Conservation (phyloP, 2,888 invertebrate genomes). For the Noctua janthina region DNA sequence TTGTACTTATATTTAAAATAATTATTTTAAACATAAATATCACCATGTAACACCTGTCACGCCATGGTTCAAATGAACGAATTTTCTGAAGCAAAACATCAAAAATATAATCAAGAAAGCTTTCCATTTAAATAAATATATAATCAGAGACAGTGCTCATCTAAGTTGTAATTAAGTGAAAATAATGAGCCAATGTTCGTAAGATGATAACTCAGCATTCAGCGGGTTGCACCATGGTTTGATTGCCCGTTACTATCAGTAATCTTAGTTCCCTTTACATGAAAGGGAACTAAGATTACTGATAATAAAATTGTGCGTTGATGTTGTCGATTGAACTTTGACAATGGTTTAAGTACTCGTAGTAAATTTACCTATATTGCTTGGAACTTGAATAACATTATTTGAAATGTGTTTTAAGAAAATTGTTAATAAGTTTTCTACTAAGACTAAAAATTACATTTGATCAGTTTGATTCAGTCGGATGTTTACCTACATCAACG, state of each 20-base stretch:
- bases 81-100: neutral
- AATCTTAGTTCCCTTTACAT: too few relatives aligned
- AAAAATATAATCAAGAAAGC: neutral
- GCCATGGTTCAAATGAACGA: neutral
- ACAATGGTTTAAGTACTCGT: neutral
- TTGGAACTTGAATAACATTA: neutral
- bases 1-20: neutral
- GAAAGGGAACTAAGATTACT: conserved; percentile 11
- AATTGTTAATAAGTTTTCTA: neutral
- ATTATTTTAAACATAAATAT: neutral
- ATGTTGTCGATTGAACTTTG: neutral
- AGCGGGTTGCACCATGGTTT: conserved; percentile 13
- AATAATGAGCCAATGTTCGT: conserved; percentile 31
- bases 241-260: conserved; percentile 1
- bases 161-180: conserved; percentile 25
- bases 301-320: too few relatives aligned
- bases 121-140: neutral
- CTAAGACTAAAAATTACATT: neutral
- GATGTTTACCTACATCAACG: neutral
- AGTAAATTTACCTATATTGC: neutral
- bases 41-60: neutral
- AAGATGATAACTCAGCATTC: conserved; percentile 15
- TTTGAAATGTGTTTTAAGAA: neutral
- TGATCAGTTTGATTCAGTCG: neutral
- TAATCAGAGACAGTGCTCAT: conserved; percentile 9